Evolutionary conservation across 2,797 vertebrate species (phyloP).

Genomic region (Coendou prehensilis): DNA sequence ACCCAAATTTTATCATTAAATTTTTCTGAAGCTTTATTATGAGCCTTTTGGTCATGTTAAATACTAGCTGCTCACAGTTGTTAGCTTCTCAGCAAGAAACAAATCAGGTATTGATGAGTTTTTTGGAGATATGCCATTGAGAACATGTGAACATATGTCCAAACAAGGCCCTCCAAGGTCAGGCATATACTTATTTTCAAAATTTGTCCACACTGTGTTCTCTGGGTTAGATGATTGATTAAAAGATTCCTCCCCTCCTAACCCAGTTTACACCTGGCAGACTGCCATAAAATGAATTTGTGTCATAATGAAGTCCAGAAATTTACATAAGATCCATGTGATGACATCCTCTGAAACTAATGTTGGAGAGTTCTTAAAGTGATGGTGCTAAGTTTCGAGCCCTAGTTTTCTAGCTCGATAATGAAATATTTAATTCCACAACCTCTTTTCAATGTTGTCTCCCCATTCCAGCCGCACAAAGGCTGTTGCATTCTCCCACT

Average conservation of each 20-base stretch:
- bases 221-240: not conserved
- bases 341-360: not conserved
- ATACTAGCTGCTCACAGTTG: not conserved
- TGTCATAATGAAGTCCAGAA: not conserved
- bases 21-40: not conserved
- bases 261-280: not conserved
- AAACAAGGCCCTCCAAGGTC: not conserved
- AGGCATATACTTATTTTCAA: slow-evolving; percentile 7
- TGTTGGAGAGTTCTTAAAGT: not conserved
- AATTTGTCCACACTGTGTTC: not conserved
- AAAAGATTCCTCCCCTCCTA: not conserved
- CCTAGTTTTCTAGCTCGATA: not conserved
- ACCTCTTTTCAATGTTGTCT: not conserved
- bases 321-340: not conserved
- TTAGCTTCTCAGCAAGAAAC: not conserved
- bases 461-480: not conserved
- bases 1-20: slow-evolving; percentile 13
- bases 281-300: not conserved
- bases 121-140: not conserved
- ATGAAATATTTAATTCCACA: not conserved
- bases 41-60: not conserved
- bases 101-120: not conserved
- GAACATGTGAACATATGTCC: not conserved
- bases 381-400: not conserved
- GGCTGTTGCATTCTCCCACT: not conserved